A percentile compares a stretch with the other conserved stretches of the same genome.
Evolutionary conservation across 1,140 invertebrate genomes (phyloP).

Genomic region (Semibalanus balanoides): DNA sequence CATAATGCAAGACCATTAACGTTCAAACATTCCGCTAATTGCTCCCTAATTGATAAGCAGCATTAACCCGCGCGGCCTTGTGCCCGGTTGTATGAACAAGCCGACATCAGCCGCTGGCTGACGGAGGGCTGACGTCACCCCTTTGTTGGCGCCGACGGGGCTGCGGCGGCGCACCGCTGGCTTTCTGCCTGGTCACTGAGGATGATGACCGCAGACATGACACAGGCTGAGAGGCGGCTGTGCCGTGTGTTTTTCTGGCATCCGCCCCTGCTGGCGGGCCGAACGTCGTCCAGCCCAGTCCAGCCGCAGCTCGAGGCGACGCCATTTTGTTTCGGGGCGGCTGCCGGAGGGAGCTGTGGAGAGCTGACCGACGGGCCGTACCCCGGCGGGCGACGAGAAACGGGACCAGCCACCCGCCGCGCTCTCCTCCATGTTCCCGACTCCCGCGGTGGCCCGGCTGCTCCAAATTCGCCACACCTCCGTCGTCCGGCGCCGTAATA

Average conservation of each 20-base stretch:
- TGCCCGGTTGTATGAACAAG: background rate
- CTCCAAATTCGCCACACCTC: background rate
- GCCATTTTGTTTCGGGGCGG: background rate
- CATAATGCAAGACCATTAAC: no score
- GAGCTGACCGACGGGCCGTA: background rate
- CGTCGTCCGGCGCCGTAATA: background rate
- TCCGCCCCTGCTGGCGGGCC: no score
- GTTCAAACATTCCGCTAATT: no score
- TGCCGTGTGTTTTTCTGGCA: background rate
- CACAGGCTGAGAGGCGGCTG: no score
- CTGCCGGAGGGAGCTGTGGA: background rate
- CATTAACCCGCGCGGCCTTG: background rate
- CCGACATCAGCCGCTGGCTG: background rate
- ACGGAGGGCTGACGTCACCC: background rate
- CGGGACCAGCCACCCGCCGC: no score
- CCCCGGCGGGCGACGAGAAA: background rate
- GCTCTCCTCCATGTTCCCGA: background rate
- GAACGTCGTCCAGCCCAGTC: background rate
- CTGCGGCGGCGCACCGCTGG: no score
- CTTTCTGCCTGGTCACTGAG: background rate
- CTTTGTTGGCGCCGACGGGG: background rate
- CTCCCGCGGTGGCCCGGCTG: background rate
- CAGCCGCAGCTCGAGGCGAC: background rate
- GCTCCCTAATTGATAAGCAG: no score
- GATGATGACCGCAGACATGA: background rate